Percentiles rank a stretch among this genome's conserved stretches.
Conservation (phyloP, 2,113 vertebrate genomes). For the Heterocephalus glaber region DNA sequence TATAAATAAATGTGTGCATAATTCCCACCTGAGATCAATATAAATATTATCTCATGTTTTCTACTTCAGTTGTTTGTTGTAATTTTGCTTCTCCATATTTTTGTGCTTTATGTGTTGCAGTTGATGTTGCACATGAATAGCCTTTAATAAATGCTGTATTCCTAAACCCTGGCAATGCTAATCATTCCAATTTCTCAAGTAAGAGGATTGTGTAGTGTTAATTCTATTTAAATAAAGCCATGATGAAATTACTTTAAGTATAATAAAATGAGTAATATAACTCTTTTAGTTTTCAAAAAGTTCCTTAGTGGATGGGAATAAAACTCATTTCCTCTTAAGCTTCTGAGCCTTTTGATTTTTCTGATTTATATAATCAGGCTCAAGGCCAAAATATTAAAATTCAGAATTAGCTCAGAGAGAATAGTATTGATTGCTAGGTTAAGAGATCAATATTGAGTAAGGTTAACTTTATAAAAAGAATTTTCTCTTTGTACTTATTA, state of each 20-base stretch:
- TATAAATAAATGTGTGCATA: not conserved
- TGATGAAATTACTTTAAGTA: not conserved
- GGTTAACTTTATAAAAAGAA: not conserved
- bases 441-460: constrained; percentile 10
- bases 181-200: not conserved
- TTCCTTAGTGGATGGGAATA: not conserved
- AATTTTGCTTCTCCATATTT: not conserved
- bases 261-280: not conserved
- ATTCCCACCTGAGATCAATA: not conserved
- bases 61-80: not conserved
- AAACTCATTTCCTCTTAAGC: not conserved
- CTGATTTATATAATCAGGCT: not conserved
- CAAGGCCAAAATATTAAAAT: not conserved
- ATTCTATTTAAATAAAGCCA: not conserved
- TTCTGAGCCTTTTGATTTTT: not conserved
- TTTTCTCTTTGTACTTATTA: not conserved
- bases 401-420: not conserved
- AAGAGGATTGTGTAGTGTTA: not conserved
- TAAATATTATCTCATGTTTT: not conserved
- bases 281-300: not conserved
- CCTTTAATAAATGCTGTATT: not conserved
- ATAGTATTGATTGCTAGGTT: not conserved
- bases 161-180: not conserved
- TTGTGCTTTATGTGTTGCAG: not conserved
- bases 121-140: not conserved